Evolutionary conservation across 2,113 vertebrate species (phyloP).

Genomic region (Sinocyclocheilus rhinocerous): DNA sequence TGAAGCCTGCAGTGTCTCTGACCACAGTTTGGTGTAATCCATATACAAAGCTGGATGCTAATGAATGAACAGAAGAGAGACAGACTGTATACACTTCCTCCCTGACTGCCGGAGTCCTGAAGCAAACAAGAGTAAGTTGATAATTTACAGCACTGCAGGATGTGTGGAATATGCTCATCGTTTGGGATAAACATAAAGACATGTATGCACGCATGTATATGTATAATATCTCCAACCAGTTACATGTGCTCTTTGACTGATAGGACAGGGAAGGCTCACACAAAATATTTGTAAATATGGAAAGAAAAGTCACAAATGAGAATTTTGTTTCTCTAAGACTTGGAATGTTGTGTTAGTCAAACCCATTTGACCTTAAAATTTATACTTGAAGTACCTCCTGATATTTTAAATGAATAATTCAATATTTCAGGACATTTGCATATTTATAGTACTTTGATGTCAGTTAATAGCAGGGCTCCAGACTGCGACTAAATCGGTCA

Average conservation of each 20-base stretch:
- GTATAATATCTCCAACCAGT: neutral
- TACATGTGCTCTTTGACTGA: neutral
- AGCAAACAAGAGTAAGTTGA: conserved; percentile 25
- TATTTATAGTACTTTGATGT: too few relatives aligned
- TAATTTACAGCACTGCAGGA: conserved; percentile 20
- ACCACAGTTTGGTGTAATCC: conserved; percentile 27
- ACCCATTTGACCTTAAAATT: neutral
- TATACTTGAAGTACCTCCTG: neutral
- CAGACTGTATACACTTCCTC: conserved; percentile 20
- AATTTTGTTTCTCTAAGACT: neutral
- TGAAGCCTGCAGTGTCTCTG: neutral
- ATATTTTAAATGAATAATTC: neutral
- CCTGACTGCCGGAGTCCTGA: conserved; percentile 20
- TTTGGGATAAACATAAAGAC: conserved; percentile 39
- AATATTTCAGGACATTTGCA: too few relatives aligned
- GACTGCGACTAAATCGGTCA: too few relatives aligned
- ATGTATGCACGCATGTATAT: neutral
- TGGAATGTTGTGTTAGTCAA: neutral
- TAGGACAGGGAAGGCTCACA: neutral
- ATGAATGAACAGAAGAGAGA: conserved; percentile 18
- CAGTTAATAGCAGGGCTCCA: too few relatives aligned
- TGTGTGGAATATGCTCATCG: neutral
- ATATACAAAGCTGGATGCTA: conserved; percentile 33
- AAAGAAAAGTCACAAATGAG: neutral
- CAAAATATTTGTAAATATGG: neutral